phyloP scores from a whole-genome alignment of 2,113 vertebrate species.

The Mustela lutreola region DNA sequence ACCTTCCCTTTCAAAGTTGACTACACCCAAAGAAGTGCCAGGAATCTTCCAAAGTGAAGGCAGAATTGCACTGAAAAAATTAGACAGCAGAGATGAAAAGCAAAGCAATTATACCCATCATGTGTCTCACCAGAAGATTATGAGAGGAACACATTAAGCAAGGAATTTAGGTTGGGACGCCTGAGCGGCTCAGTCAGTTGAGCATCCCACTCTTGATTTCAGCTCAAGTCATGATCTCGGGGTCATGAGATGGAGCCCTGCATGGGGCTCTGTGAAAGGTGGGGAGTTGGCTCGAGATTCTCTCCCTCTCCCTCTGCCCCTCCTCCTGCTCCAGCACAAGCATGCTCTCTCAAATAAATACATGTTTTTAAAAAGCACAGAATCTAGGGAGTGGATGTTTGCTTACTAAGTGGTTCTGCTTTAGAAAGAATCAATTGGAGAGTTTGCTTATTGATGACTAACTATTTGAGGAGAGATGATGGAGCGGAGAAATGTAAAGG shows the following conservation, averaged over 20 bases:
- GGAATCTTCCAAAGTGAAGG: neutral
- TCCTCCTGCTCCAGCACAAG: neutral
- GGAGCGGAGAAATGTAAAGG: neutral
- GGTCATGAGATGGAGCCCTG: neutral
- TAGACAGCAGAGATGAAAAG: neutral
- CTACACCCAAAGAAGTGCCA: neutral
- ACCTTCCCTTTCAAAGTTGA: neutral
- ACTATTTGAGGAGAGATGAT: neutral
- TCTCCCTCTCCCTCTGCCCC: neutral
- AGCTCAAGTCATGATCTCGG: neutral
- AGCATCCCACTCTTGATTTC: neutral
- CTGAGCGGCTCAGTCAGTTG: neutral
- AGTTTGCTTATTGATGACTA: conserved; percentile 47
- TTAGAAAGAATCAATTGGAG: conserved; percentile 59
- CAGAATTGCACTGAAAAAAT: neutral
- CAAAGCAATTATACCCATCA: neutral
- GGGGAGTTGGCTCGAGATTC: neutral
- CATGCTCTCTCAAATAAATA: too few species aligned
- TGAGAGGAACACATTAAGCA: neutral
- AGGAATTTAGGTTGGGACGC: neutral
- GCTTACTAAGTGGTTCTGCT: conserved; percentile 36
- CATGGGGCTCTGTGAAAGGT: neutral
- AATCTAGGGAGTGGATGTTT: conserved; percentile 29
- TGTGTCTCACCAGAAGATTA: neutral
- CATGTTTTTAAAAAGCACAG: neutral